Percentiles rank a stretch among this genome's conserved stretches.
phyloP scores from a whole-genome alignment of 2,888 invertebrate species.

The Heteropelma amictum region DNA sequence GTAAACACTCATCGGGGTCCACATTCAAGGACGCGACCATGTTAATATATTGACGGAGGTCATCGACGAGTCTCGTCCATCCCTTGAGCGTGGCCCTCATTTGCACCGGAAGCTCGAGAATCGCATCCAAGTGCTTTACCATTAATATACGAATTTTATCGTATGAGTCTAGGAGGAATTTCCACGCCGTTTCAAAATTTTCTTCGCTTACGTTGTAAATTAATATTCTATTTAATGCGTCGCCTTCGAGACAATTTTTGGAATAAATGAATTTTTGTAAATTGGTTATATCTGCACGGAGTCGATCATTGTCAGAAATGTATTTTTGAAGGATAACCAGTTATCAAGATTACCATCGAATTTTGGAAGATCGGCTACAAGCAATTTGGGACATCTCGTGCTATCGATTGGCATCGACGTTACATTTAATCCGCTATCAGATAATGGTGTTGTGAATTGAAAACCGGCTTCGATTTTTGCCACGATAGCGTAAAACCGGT shows the following conservation, averaged over 20 bases:
- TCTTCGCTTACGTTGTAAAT: conserved; percentile 39
- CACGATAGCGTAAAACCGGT: too few relatives aligned
- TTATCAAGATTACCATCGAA: conserved; percentile 33
- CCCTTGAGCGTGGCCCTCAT: conserved; percentile 37
- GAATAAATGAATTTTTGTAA: conserved; percentile 49
- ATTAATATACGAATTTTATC: conserved; percentile 39
- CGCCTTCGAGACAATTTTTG: conserved; percentile 27
- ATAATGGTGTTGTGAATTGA: too few relatives aligned
- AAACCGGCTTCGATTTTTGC: too few relatives aligned
- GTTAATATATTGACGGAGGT: conserved; percentile 40
- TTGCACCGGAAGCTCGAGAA: conserved; percentile 42
- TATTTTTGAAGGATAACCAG: conserved; percentile 55
- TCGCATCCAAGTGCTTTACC: conserved; percentile 41
- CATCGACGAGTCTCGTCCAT: conserved; percentile 40
- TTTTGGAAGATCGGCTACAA: too few relatives aligned
- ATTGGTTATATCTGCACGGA: conserved; percentile 44
- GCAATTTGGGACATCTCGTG: too few relatives aligned
- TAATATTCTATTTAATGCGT: conserved; percentile 35
- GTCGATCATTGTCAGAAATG: conserved; percentile 48
- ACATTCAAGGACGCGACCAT: conserved; percentile 42
- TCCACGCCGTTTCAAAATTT: conserved; percentile 47
- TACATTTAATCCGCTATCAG: too few relatives aligned
- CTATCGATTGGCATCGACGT: too few relatives aligned
- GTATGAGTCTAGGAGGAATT: conserved; percentile 41
- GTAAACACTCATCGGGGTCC: too few relatives aligned